Conservation (phyloP, 2,888 invertebrate species). For the Deilephila elpenor region DNA sequence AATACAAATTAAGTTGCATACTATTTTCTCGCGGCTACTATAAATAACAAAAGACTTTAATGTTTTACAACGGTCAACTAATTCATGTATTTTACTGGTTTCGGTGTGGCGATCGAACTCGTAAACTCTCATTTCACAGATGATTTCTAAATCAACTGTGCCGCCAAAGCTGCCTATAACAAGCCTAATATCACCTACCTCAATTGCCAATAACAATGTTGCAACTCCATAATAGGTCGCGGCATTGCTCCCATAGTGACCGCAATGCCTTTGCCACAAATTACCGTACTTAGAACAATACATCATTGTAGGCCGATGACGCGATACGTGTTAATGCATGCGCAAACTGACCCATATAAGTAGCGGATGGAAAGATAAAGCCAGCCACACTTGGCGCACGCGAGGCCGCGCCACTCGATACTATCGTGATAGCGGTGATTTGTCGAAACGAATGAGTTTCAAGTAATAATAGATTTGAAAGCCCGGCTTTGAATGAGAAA, state of each 20-base stretch:
- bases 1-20: too few species aligned
- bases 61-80: too few species aligned
- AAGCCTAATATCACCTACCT: not conserved
- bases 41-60: too few species aligned
- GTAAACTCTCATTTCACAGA: too few species aligned
- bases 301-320: slow-evolving; percentile 26
- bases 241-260: slow-evolving; percentile 27
- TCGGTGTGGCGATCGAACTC: too few species aligned
- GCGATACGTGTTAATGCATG: slow-evolving; percentile 30
- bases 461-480: not conserved
- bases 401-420: not conserved
- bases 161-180: not conserved
- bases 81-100: too few species aligned
- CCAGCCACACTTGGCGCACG: not conserved
- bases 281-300: slow-evolving; percentile 32
- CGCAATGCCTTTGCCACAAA: slow-evolving; percentile 24
- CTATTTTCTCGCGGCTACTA: too few species aligned
- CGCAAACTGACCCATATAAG: slow-evolving; percentile 30
- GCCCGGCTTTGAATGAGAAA: not conserved
- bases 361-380: slow-evolving; percentile 30
- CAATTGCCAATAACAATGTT: not conserved
- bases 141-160: too few species aligned
- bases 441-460: slow-evolving; percentile 6
- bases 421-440: not conserved
- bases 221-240: slow-evolving; percentile 12